These are phyloP conservation scores for Metopia argyrocephala DNA, from an alignment of 2,888 invertebrate species.

Conservation along the genomic window DNA sequence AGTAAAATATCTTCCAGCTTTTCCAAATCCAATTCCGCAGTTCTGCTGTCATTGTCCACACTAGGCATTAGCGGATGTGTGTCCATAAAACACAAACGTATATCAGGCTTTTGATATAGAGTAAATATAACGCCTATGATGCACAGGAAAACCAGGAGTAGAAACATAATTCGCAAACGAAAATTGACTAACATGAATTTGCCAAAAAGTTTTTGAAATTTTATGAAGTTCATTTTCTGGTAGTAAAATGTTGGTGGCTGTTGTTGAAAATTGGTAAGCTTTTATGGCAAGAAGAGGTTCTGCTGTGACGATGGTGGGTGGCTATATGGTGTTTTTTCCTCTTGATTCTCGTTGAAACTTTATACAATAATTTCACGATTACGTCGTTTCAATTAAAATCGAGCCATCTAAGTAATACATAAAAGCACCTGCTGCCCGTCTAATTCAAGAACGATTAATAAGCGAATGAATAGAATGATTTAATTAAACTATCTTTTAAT, in stretches of 20 bases:
- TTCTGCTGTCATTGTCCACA: background rate
- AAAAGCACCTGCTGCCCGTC: background rate
- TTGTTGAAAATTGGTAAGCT: background rate
- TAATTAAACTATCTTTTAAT: background rate
- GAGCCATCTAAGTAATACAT: background rate
- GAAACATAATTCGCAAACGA: conserved; percentile 70
- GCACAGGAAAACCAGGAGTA: conserved; percentile 66
- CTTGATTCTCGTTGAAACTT: background rate
- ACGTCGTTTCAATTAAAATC: background rate
- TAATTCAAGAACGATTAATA: background rate
- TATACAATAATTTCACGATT: background rate
- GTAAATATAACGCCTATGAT: conserved; percentile 65
- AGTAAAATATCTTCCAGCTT: conserved; percentile 72
- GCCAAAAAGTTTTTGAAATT: conserved; percentile 56
- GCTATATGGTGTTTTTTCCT: background rate
- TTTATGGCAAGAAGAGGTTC: background rate
- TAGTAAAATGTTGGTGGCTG: background rate
- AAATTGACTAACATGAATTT: conserved; percentile 57
- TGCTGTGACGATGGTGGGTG: conserved; percentile 1
- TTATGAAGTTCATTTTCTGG: conserved; percentile 47
- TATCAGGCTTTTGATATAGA: conserved; percentile 66
- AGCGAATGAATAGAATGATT: background rate
- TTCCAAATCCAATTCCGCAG: conserved; percentile 8
- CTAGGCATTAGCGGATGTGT: conserved; percentile 14
- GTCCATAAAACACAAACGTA: conserved; percentile 71